These are phyloP conservation scores for Ancistrus triradiatus DNA, from an alignment of 2,113 vertebrate species.

Conservation along the genomic window DNA sequence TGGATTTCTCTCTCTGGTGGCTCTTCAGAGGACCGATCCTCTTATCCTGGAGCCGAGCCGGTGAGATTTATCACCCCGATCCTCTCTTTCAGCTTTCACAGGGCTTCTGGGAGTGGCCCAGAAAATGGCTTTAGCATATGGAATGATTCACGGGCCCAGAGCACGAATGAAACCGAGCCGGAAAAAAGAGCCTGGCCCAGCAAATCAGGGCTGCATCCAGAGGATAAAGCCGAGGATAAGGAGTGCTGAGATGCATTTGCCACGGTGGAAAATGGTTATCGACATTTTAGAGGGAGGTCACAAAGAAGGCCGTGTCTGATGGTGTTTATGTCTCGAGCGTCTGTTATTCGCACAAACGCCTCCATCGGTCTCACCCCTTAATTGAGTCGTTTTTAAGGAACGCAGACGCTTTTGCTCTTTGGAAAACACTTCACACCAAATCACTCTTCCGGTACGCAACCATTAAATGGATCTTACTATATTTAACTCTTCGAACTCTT, in stretches of 20 bases:
- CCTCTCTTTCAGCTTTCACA: slow-evolving; percentile 47
- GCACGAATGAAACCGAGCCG: slow-evolving; percentile 45
- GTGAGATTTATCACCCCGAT: slow-evolving; percentile 46
- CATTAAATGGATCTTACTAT: too few relatives aligned
- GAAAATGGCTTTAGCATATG: slow-evolving; percentile 55
- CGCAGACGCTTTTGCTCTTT: slow-evolving; percentile 8
- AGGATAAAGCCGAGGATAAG: slow-evolving; percentile 2
- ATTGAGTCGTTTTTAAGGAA: slow-evolving; percentile 28
- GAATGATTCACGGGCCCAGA: slow-evolving; percentile 42
- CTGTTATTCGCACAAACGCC: slow-evolving; percentile 6
- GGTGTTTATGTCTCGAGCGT: neutral
- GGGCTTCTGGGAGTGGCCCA: slow-evolving; percentile 43
- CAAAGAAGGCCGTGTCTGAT: neutral
- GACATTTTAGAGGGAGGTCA: slow-evolving; percentile 1
- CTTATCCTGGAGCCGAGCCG: slow-evolving; percentile 36
- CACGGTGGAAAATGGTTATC: neutral
- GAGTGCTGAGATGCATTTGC: slow-evolving; percentile 8
- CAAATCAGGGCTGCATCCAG: slow-evolving; percentile 7
- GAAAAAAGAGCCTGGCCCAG: slow-evolving; percentile 28
- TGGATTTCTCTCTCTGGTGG: slow-evolving; percentile 37
- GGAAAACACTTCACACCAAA: neutral
- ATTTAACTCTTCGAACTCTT: too few relatives aligned
- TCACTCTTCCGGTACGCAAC: too few relatives aligned
- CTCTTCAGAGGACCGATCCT: slow-evolving; percentile 29
- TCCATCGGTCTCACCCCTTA: slow-evolving; percentile 15